Conservation (phyloP, 2,113 vertebrate genomes). For the Paedocypris sp. region DNA sequence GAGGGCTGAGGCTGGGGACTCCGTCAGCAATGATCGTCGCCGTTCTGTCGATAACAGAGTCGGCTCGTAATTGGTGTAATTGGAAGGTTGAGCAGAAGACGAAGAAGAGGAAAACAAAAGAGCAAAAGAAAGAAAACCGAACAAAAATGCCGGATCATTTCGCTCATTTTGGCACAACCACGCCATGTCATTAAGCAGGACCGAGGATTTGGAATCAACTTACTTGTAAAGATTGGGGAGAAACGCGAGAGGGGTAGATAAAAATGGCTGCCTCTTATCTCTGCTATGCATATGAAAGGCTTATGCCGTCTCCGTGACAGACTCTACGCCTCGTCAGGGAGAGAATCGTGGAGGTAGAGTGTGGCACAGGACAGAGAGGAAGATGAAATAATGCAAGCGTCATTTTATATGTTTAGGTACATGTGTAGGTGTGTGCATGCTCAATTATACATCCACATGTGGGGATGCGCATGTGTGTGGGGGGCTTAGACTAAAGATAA, state of each 20-base stretch:
- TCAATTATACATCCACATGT: slow-evolving; percentile 9
- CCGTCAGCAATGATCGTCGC: slow-evolving; percentile 45
- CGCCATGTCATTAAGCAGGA: slow-evolving; percentile 53
- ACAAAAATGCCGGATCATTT: slow-evolving; percentile 47
- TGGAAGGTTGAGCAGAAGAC: no score
- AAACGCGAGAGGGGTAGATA: slow-evolving; percentile 54
- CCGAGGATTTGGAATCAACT: slow-evolving; percentile 54
- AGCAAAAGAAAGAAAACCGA: slow-evolving; percentile 40
- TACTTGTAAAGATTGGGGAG: slow-evolving; percentile 39
- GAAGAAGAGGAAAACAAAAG: no score
- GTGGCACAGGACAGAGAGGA: slow-evolving; percentile 24
- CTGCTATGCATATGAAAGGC: slow-evolving; percentile 67
- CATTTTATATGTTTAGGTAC: slow-evolving; percentile 43
- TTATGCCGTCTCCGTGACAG: slow-evolving; percentile 61
- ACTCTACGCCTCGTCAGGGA: slow-evolving; percentile 52
- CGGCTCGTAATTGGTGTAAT: slow-evolving; percentile 56
- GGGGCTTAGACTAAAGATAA: slow-evolving; percentile 9
- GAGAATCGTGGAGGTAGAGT: slow-evolving; percentile 57
- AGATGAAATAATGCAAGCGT: slow-evolving; percentile 41
- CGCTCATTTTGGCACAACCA: slow-evolving; percentile 44
- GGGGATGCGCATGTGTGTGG: slow-evolving; percentile 13
- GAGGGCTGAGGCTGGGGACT: slow-evolving; percentile 47
- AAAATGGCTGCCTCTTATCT: slow-evolving; percentile 69
- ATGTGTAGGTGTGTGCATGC: slow-evolving; percentile 13
- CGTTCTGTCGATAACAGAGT: slow-evolving; percentile 58